Evolutionary conservation across 2,888 invertebrate genomes (phyloP).

Genomic region (Pristionchus mayeri): DNA sequence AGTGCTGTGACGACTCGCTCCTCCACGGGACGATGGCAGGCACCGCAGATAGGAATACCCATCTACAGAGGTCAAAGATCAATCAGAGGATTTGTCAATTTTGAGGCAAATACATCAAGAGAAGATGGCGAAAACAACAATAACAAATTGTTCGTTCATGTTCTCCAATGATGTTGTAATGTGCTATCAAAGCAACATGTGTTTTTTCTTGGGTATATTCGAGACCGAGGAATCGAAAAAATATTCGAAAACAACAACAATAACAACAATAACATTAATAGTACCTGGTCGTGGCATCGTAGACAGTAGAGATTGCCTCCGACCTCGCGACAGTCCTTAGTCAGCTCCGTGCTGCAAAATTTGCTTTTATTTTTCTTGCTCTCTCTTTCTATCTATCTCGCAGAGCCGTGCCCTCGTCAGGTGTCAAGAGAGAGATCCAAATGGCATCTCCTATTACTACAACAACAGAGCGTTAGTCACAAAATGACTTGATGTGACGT

Average conservation of each 20-base stretch:
- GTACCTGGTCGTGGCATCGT: constrained; percentile 84
- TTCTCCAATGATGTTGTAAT: not conserved
- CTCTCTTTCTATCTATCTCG: too few species aligned
- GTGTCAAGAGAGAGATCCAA: too few species aligned
- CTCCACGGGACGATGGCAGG: constrained; percentile 97
- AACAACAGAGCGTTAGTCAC: too few species aligned
- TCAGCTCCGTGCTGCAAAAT: constrained; percentile 86
- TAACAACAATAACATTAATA: not conserved
- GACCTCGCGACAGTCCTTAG: constrained; percentile 95
- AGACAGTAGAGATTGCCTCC: constrained; percentile 92
- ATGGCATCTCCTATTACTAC: too few species aligned
- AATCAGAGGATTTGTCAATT: too few species aligned
- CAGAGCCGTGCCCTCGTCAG: too few species aligned
- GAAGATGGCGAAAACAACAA: not conserved
- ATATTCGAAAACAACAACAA: not conserved
- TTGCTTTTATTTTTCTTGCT: not conserved
- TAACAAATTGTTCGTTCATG: not conserved
- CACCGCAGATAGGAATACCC: constrained; percentile 99
- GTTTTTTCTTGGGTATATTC: too few species aligned
- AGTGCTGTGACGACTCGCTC: constrained; percentile 98
- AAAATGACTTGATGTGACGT: too few species aligned
- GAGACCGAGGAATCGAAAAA: too few species aligned
- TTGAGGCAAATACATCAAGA: not conserved
- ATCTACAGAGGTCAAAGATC: constrained; percentile 85
- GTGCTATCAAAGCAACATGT: not conserved